These are phyloP conservation scores for Heliconius cydno DNA, from an alignment of 2,888 invertebrate genomes.

Conservation along the genomic window DNA sequence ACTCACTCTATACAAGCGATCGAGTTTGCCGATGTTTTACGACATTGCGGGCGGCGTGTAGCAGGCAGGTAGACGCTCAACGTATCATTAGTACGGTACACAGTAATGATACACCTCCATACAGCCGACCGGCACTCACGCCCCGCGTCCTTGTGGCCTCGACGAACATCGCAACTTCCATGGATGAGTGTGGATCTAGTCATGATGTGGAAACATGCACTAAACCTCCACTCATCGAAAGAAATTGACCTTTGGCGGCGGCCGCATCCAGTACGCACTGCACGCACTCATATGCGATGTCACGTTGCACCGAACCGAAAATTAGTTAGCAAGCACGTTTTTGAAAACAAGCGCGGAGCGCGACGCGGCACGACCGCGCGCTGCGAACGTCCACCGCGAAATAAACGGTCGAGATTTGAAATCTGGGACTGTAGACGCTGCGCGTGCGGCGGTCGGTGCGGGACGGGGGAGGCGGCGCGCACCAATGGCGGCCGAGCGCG, in stretches of 20 bases:
- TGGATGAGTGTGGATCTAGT: slow-evolving; percentile 93
- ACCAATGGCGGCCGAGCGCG: slow-evolving; percentile 70
- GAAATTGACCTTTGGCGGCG: slow-evolving; percentile 76
- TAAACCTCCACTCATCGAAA: slow-evolving; percentile 90
- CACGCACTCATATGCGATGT: slow-evolving; percentile 78
- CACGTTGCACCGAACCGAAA: slow-evolving; percentile 77
- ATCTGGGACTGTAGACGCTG: slow-evolving; percentile 81
- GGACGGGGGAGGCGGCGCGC: slow-evolving; percentile 46
- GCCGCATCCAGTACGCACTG: slow-evolving; percentile 67
- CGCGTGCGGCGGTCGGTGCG: slow-evolving; percentile 62
- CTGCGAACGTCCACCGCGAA: slow-evolving; percentile 74
- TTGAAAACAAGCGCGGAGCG: slow-evolving; percentile 64
- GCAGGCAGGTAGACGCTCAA: slow-evolving; percentile 73
- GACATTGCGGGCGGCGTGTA: slow-evolving; percentile 66
- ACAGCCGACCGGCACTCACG: slow-evolving; percentile 61
- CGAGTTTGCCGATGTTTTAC: slow-evolving; percentile 68
- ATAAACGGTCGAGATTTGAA: slow-evolving; percentile 84
- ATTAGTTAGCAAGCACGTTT: slow-evolving; percentile 77
- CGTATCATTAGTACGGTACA: slow-evolving; percentile 74
- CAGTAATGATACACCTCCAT: slow-evolving; percentile 70
- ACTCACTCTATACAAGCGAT: slow-evolving; percentile 69
- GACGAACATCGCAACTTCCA: slow-evolving; percentile 84
- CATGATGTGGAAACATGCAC: slow-evolving; percentile 88
- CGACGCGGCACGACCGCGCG: slow-evolving; percentile 63
- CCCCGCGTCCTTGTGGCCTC: slow-evolving; percentile 57